Evolutionary conservation across 2,797 vertebrate genomes (phyloP), one percentile per base, ranked within the genome.

Genomic region (Galagoides demidoff): DNA sequence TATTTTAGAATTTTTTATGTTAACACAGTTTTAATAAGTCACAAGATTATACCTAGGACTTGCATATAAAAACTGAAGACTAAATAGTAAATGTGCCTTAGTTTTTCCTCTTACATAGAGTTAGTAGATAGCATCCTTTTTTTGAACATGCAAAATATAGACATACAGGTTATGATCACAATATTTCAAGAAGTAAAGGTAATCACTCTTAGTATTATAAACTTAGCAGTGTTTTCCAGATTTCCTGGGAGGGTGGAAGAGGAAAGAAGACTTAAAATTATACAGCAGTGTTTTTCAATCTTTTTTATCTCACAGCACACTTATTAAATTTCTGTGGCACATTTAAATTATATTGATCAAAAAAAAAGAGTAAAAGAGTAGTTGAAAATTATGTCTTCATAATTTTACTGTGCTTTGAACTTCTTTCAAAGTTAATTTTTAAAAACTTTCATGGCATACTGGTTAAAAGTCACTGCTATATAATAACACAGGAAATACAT

Each of bases 1-100:
- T 92, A 63, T 59, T 94, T 63, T 88, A 89, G 39, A 93, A 76
- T 96, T 90, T 79, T 74, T 25, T 82, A 14, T 90, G 59, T 78
- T 86, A 49, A 71, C 22, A 57, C 16, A 14, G 71, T 93, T 95
- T 84, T 83, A 14, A 2, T 55, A 74, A 85, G 76, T 94, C 66
- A 37, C 52, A 94, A 64, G 34, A 14, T 95, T 84, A 82, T 74
- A 85, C 63, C 43, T 8, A 86, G 27, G n/a, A 77, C 39, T 89
- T 64, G 64, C 5, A 37, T 89, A 22, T 1, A 85, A 85, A 95
- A 90, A 76, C 85, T 81, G 23, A 17, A 85, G 57, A 81, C 37
- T 87, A 43, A 61, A 81, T 74, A 85, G 17, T 57, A 34, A 92
- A 45, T 79, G 25, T 88, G 3, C 64, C 16, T 78, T 92, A 59